Evolutionary conservation across 1,140 invertebrate genomes (phyloP).

Genomic region (Aricia agestis): DNA sequence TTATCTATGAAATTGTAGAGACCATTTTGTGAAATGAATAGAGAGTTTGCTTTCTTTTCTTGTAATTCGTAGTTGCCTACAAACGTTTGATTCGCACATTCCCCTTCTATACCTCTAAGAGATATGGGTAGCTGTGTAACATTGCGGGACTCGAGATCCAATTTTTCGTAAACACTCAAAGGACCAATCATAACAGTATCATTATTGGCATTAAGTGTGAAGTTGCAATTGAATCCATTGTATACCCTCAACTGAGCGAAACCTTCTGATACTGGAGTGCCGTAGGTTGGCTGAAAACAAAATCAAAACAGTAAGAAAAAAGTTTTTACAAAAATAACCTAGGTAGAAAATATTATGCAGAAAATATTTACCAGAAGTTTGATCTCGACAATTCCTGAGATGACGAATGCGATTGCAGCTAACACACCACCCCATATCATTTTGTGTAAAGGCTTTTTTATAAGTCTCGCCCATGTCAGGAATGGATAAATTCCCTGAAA

Average conservation of each 20-base stretch:
- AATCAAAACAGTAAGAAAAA: not conserved
- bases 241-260: conserved; percentile 61
- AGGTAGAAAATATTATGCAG: conserved; percentile 9
- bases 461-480: conserved; percentile 87
- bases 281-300: conserved; percentile 59
- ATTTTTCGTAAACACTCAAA: conserved; percentile 51
- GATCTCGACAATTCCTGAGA: conserved; percentile 91
- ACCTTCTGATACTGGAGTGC: conserved; percentile 57
- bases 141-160: conserved; percentile 43
- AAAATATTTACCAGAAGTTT: conserved; percentile 80
- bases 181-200: conserved; percentile 38
- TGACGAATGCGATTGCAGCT: conserved; percentile 88
- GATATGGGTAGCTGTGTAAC: conserved; percentile 48
- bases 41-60: conserved; percentile 65
- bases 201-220: conserved; percentile 38
- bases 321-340: not conserved
- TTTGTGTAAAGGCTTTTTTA: conserved; percentile 88
- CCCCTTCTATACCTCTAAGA: conserved; percentile 41
- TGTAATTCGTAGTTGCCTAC: conserved; percentile 42
- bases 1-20: conserved; percentile 56
- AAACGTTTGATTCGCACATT: conserved; percentile 40
- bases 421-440: conserved; percentile 90
- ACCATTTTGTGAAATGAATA: conserved; percentile 59
- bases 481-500: conserved; percentile 86
- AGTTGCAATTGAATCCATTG: conserved; percentile 61